These are phyloP conservation scores for Xenotilapia caudafasciata DNA, from an alignment of 2,113 vertebrate genomes.

Conservation along the genomic window DNA sequence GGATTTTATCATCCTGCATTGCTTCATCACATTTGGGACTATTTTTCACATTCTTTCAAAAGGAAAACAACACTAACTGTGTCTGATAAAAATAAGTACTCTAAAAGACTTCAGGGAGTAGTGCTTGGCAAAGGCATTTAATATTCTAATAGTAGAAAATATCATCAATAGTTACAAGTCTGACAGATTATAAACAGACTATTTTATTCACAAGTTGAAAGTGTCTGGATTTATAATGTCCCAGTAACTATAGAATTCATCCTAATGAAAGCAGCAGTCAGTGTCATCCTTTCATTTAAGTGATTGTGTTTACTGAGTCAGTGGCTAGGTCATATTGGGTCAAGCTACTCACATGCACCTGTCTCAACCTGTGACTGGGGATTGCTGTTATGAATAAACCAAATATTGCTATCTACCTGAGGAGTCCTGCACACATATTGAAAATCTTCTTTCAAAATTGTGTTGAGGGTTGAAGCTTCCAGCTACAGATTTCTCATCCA, in stretches of 20 bases:
- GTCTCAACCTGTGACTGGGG: constrained; percentile 17
- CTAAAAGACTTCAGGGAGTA: neutral
- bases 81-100: neutral
- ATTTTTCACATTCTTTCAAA: neutral
- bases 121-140: neutral
- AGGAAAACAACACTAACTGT: neutral
- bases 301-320: neutral
- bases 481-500: neutral
- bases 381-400: constrained; percentile 39
- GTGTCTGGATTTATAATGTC: neutral
- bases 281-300: neutral
- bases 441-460: constrained; percentile 19
- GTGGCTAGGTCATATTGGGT: constrained; percentile 11
- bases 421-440: neutral
- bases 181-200: neutral
- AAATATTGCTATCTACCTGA: constrained; percentile 11
- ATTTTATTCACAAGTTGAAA: neutral
- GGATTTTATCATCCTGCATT: neutral
- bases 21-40: neutral
- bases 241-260: neutral
- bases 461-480: neutral
- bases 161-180: neutral
- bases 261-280: neutral
- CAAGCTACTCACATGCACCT: constrained; percentile 21
- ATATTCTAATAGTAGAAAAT: neutral